Evolutionary conservation across 2,797 vertebrate genomes (phyloP), one percentile per base, ranked within the genome.

Genomic region (Columba guinea): DNA sequence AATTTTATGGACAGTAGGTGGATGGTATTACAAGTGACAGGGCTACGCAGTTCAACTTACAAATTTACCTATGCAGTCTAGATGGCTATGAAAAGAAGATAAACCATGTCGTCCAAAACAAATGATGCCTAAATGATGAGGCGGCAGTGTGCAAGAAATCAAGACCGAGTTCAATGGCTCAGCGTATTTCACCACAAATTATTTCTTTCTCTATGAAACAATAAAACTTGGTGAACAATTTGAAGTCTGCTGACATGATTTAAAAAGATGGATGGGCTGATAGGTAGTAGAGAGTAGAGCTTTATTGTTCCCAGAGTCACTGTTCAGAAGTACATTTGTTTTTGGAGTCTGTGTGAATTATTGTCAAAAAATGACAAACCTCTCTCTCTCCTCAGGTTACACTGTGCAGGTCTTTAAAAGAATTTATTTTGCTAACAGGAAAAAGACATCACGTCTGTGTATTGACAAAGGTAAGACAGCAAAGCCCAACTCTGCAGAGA

Each of bases 231-330:
- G 73, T 59, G 64, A 96, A 85, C 58, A 85, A 71, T 48, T 32
- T 91, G 84, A 95, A 95, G 63, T 46, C 70, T 76, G 63, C 67
- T 92, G 94, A 94, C 84, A 78, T 77, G 91, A 96, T 92, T 96
- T 96, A 67, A 94, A 88, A 96, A 95, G 91, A 95, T 91, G 85
- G 95, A 96, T 95, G 68, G 82, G 35, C 48, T 94, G 52, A 81
- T 78, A 92, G 53, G 83, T 83, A 95, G 86, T 32, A 1, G 1
- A 92, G 51, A 92, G 81, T 71, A 35, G 35, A 35, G 35, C 60
- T 89, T 94, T 95, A 93, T 96, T 96, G 91, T 89, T 96, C 90
- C 51, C 0, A 0, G 75, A 89, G 75, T 78, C 75, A 24, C 51
- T 64, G 75, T 49, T 95, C 48, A 89, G 88, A 91, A 96, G 64